Percentiles rank a stretch among this genome's conserved stretches.
Conservation (phyloP, 2,113 vertebrate genomes). For the Zosterops lateralis region DNA sequence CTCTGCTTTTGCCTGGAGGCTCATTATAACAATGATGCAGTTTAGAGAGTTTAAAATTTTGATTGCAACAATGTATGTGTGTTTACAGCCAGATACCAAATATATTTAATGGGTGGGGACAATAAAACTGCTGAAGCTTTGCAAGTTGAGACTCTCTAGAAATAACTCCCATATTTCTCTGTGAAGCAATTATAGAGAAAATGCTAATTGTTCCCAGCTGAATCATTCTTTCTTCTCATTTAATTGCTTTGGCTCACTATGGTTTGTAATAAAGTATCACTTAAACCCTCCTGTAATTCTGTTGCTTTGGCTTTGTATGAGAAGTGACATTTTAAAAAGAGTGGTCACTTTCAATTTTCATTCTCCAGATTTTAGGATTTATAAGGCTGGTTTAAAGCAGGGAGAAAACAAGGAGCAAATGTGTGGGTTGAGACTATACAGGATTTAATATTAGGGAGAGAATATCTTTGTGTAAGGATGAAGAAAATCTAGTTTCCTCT, state of each 20-base stretch:
- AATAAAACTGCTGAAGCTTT: constrained; percentile 49
- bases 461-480: not conserved
- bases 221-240: not conserved
- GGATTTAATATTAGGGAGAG: not conserved
- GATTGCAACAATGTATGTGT: constrained; percentile 37
- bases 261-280: not conserved
- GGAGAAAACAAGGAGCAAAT: not conserved
- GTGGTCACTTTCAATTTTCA: not conserved
- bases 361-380: not conserved
- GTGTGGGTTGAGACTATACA: not conserved
- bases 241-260: not conserved
- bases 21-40: constrained; percentile 36
- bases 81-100: constrained; percentile 43
- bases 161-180: constrained; percentile 41
- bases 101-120: constrained; percentile 43
- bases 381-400: not conserved
- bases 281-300: not conserved
- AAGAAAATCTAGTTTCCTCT: not conserved
- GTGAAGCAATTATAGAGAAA: constrained; percentile 33
- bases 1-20: constrained; percentile 56
- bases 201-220: constrained; percentile 45
- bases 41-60: constrained; percentile 47
- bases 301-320: not conserved
- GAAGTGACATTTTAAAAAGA: not conserved
- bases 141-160: constrained; percentile 48